These are phyloP conservation scores for Hedya salicella DNA, from an alignment of 2,888 invertebrate genomes.

Conservation along the genomic window DNA sequence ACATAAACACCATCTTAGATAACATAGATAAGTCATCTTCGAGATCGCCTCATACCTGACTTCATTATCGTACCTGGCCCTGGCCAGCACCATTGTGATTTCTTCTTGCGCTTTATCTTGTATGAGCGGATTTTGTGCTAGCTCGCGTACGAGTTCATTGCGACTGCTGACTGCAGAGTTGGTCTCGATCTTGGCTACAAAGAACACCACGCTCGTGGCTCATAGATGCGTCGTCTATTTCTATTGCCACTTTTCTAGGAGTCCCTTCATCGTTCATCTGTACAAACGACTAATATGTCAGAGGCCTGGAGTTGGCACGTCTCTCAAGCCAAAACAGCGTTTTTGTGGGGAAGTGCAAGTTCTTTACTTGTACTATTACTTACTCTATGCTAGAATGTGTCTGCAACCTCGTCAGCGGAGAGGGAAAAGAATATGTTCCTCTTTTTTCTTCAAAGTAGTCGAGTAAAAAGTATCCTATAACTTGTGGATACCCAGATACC, in stretches of 20 bases:
- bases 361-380: too few species aligned
- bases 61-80: conserved; percentile 3
- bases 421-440: too few species aligned
- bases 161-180: conserved; percentile 2
- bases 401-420: too few species aligned
- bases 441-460: too few species aligned
- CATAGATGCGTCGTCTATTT: neutral
- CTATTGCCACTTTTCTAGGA: conserved; percentile 10
- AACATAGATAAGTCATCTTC: conserved; percentile 22
- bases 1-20: conserved; percentile 14
- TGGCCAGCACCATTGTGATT: neutral
- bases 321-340: too few species aligned
- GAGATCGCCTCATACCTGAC: conserved; percentile 16
- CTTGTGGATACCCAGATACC: too few species aligned
- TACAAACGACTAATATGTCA: neutral
- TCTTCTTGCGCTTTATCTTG: conserved; percentile 3
- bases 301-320: too few species aligned
- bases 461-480: too few species aligned
- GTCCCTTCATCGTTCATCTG: conserved; percentile 10
- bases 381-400: too few species aligned
- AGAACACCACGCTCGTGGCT: conserved; percentile 4
- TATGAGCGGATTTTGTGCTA: neutral
- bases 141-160: neutral
- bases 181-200: conserved; percentile 11
- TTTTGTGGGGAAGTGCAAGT: too few species aligned